Conservation (phyloP, 2,113 vertebrate genomes). For the Mobula birostris region DNA sequence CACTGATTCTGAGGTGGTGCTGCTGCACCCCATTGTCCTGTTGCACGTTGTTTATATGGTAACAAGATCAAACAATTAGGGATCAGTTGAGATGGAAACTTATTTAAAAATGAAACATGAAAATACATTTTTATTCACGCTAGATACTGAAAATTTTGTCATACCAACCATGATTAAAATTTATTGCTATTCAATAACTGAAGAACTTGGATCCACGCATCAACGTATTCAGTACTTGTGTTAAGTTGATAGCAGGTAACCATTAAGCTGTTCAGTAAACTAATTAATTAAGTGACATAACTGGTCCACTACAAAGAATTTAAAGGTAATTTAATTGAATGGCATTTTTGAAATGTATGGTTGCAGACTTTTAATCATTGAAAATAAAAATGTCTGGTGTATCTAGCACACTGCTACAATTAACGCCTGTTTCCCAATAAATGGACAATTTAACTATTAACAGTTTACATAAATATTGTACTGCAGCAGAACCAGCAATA, state of each 20-base stretch:
- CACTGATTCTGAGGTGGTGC: no score
- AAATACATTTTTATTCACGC: background rate
- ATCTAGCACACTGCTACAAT: background rate
- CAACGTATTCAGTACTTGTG: background rate
- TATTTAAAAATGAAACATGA: background rate
- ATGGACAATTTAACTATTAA: background rate
- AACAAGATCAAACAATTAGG: background rate
- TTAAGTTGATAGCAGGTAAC: slow-evolving; percentile 15
- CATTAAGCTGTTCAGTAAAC: background rate
- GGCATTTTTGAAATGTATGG: background rate
- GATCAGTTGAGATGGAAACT: background rate
- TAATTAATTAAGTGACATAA: background rate
- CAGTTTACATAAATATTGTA: background rate
- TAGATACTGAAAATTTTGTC: background rate
- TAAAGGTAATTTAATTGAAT: background rate
- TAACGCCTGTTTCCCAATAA: background rate
- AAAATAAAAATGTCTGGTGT: background rate
- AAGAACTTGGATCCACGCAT: background rate
- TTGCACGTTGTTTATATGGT: background rate
- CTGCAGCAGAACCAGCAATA: background rate
- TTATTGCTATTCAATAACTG: background rate
- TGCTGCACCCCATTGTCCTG: background rate
- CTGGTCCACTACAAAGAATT: background rate
- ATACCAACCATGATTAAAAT: background rate
- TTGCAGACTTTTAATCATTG: background rate